Evolutionary conservation across 2,113 vertebrate genomes (phyloP), one percentile per base, ranked within the genome.

Genomic region (Cebus imitator): DNA sequence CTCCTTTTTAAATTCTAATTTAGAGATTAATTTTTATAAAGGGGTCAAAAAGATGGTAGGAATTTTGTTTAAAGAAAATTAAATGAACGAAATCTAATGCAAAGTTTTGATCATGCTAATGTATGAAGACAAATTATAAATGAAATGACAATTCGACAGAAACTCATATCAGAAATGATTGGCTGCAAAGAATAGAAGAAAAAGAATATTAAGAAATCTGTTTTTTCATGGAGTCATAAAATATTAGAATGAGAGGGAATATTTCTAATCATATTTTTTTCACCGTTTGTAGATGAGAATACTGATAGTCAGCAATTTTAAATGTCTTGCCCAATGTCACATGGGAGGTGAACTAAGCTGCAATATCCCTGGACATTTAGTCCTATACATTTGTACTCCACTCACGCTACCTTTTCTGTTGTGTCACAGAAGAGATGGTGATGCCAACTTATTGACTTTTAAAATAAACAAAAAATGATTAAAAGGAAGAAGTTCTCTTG

Each of bases 301-400:
- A 81, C n/a, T 32, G 5, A 61, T 10, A 6, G 11, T 68, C 25
- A 50, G 6, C 35, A 64, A 27, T 52, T 68, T n/a, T 83, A 52
- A 85, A 21, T 76, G 37, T 58, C 25, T 79, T 87, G 12, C 8
- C 7, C 25, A 84, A 0, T 76, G 25, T 52, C 23, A 45, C 37
- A 3, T 43, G 37, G 4, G 17, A 83, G 27, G 14, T 2, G 17
- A 1, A 1, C 20, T 45, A 20, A 78, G 6, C 3, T 52, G 45
- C 10, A 78, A 3, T 21, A 0, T 25, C 48, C n/a, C 16, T 11
- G 8, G 20, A 21, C 6, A 25, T 52, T 8, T 11, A 21, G 8
- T 17, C 2, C 21, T 30, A 32, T 3, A 17, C 3, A 4, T 37
- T 5, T n/a, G 5, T 78, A 10, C 1, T 52, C 14, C 8, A n/a